Conservation (phyloP, 2,888 invertebrate species). For the Callyntrura guangdongensis region DNA sequence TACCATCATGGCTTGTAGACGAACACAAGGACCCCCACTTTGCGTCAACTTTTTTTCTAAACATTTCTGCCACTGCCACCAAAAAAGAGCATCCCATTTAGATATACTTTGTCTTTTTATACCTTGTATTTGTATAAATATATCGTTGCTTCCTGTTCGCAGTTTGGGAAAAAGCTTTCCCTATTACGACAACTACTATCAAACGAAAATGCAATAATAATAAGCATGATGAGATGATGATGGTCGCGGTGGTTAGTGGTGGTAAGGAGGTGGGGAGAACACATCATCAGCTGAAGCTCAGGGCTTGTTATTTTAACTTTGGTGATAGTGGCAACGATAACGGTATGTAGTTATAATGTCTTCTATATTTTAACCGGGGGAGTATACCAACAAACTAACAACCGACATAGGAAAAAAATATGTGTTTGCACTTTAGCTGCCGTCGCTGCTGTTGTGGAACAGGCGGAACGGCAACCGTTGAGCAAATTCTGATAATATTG, state of each 20-base stretch:
- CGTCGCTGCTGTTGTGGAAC: neutral
- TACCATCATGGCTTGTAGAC: neutral
- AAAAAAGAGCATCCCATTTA: slow-evolving; percentile 2
- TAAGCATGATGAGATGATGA: slow-evolving; percentile 64
- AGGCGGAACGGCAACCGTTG: slow-evolving; percentile 13
- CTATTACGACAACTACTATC: neutral
- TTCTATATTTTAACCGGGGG: neutral
- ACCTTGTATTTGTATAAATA: neutral
- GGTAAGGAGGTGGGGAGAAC: neutral
- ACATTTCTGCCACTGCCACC: slow-evolving; percentile 11
- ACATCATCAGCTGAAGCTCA: slow-evolving; percentile 52
- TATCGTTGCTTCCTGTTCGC: neutral
- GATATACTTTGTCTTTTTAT: neutral
- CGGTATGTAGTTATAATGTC: no score
- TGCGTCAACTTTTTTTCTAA: slow-evolving; percentile 55
- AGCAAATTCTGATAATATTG: neutral
- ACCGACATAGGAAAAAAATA: no score
- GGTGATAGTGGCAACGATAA: neutral
- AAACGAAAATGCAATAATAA: slow-evolving; percentile 68
- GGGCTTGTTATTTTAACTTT: slow-evolving; percentile 64
- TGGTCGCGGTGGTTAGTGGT: slow-evolving; percentile 41
- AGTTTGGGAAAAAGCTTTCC: neutral
- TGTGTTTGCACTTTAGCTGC: neutral
- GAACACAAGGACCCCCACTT: slow-evolving; percentile 60
- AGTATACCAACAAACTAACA: no score